Percentiles rank a stretch among this genome's conserved stretches.
Conservation (phyloP, 2,888 invertebrate species). For the Bombyx huttoni region DNA sequence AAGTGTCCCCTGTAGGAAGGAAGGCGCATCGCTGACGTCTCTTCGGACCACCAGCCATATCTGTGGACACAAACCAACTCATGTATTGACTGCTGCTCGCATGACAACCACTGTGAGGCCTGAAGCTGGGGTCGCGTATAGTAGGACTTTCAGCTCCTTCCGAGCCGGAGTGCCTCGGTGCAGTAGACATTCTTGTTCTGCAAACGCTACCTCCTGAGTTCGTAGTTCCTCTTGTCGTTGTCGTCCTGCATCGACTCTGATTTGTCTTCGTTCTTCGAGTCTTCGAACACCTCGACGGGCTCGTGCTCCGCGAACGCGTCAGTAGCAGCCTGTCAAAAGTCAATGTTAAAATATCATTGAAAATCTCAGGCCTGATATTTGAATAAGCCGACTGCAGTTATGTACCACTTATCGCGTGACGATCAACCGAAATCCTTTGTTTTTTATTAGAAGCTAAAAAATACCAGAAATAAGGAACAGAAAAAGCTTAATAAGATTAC, state of each 20-base stretch:
- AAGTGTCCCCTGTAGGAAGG: constrained; percentile 90
- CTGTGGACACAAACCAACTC: constrained; percentile 22
- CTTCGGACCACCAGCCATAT: constrained; percentile 84
- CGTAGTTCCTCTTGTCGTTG: constrained; percentile 20
- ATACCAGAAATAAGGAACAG: too few species aligned
- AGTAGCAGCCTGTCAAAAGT: constrained; percentile 21
- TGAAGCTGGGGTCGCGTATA: not conserved
- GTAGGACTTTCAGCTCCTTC: too few species aligned
- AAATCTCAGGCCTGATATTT: too few species aligned
- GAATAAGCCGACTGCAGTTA: too few species aligned
- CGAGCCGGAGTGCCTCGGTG: too few species aligned
- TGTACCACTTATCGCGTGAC: too few species aligned
- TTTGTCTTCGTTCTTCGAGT: constrained; percentile 20
- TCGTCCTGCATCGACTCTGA: constrained; percentile 17
- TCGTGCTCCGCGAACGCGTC: constrained; percentile 29
- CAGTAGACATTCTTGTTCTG: not conserved
- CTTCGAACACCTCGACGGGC: constrained; percentile 51
- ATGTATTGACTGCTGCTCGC: too few species aligned
- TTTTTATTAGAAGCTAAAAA: too few species aligned
- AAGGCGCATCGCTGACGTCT: constrained; percentile 81
- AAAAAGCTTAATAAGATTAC: too few species aligned
- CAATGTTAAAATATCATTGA: not conserved
- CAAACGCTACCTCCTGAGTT: constrained; percentile 22
- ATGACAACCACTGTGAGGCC: too few species aligned
- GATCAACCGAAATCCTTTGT: too few species aligned